Conservation (phyloP, 2,113 vertebrate genomes). For the Saiga tatarica region DNA sequence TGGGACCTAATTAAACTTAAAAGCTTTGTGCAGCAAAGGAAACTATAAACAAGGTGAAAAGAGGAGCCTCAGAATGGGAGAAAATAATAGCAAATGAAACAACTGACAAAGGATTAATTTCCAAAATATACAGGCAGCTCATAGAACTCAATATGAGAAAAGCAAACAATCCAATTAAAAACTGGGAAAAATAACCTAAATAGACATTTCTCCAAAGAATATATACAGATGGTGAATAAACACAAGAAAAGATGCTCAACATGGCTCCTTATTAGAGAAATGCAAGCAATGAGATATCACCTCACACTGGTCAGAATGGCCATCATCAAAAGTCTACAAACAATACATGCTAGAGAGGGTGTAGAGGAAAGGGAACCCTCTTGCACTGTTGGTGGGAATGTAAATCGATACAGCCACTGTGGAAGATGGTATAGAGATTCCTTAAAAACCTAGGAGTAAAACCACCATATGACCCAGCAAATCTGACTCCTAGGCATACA, state of each 20-base stretch:
- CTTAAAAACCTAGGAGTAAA: background rate
- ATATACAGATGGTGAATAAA: background rate
- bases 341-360: background rate
- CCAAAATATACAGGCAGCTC: background rate
- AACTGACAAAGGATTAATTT: background rate
- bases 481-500: background rate
- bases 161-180: background rate
- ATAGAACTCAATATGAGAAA: background rate
- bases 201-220: background rate
- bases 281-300: background rate
- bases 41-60: background rate
- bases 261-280: background rate
- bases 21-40: background rate
- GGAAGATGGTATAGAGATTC: background rate
- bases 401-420: background rate
- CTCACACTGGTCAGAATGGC: background rate
- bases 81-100: background rate
- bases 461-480: background rate
- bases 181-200: background rate
- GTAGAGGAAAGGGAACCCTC: background rate
- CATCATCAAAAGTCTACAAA: background rate
- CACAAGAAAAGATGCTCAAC: background rate
- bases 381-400: background rate
- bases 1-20: background rate
- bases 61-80: background rate